Evolutionary conservation across 2,888 invertebrate species (phyloP).

Genomic region (Euphydryas editha): DNA sequence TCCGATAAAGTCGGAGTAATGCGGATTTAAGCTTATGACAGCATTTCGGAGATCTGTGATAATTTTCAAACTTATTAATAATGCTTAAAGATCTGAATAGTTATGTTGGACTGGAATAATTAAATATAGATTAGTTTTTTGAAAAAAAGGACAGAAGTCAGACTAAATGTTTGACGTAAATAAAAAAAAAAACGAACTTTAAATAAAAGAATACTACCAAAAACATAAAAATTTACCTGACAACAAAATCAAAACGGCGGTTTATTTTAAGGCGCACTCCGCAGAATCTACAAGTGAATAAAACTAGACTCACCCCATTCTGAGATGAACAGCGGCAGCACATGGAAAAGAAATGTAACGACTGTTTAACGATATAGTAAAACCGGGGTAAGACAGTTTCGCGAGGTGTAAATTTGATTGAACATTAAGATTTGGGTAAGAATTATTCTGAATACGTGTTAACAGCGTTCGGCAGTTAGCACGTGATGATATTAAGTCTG

Average conservation of each 20-base stretch:
- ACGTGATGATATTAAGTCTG: constrained; percentile 5
- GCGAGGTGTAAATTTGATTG: constrained; percentile 65
- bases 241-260: constrained; percentile 6
- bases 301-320: constrained; percentile 84
- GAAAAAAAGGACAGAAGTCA: too few relatives aligned
- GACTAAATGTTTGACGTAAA: too few relatives aligned
- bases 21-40: too few relatives aligned
- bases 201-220: too few relatives aligned
- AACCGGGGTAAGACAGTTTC: constrained; percentile 57
- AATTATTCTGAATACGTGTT: constrained; percentile 11
- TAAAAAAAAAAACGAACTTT: too few relatives aligned
- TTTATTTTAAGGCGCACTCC: constrained; percentile 21
- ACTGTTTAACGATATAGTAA: constrained; percentile 74
- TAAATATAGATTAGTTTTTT: too few relatives aligned
- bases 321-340: constrained; percentile 69
- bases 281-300: constrained; percentile 73
- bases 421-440: constrained; percentile 53
- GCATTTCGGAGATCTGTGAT: too few relatives aligned
- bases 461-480: constrained; percentile 10
- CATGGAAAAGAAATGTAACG: constrained; percentile 79
- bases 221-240: background rate
- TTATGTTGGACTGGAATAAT: too few relatives aligned
- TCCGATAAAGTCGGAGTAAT: too few relatives aligned
- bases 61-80: too few relatives aligned
- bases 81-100: too few relatives aligned